phyloP scores from a whole-genome alignment of 2,888 invertebrate genomes.

The Epinotia bilunana region DNA sequence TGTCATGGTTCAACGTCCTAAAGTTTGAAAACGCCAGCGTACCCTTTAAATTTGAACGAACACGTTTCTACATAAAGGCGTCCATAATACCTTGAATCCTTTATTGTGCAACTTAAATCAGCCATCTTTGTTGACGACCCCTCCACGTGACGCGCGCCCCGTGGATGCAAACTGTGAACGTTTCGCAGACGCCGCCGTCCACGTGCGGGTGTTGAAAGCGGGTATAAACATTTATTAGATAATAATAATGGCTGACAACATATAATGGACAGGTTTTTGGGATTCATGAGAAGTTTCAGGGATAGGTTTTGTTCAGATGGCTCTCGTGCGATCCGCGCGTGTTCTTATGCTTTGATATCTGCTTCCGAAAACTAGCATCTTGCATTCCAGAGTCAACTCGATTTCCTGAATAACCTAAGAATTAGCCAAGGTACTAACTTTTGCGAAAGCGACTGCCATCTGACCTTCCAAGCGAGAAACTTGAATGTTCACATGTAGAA shows the following conservation, averaged over 20 bases:
- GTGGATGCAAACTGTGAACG: constrained; percentile 2
- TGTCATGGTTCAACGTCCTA: not conserved
- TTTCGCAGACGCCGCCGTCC: constrained; percentile 1
- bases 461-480: not conserved
- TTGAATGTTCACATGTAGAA: too few relatives aligned
- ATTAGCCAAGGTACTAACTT: not conserved
- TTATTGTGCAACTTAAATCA: constrained; percentile 10
- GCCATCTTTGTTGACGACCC: constrained; percentile 12
- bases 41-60: not conserved
- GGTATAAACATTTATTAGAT: constrained; percentile 19
- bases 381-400: not conserved
- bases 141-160: constrained; percentile 31
- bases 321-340: not conserved
- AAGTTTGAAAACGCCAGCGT: not conserved
- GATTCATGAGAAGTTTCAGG: not conserved
- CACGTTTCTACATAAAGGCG: constrained; percentile 16
- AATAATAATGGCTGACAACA: constrained; percentile 16
- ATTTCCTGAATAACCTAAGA: not conserved
- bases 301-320: not conserved
- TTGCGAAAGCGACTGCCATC: not conserved
- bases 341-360: not conserved
- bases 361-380: not conserved
- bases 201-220: constrained; percentile 10
- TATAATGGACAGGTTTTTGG: constrained; percentile 4
- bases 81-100: not conserved